phyloP scores from a whole-genome alignment of 2,797 vertebrate species.

The Phaenicophaeus curvirostris region DNA sequence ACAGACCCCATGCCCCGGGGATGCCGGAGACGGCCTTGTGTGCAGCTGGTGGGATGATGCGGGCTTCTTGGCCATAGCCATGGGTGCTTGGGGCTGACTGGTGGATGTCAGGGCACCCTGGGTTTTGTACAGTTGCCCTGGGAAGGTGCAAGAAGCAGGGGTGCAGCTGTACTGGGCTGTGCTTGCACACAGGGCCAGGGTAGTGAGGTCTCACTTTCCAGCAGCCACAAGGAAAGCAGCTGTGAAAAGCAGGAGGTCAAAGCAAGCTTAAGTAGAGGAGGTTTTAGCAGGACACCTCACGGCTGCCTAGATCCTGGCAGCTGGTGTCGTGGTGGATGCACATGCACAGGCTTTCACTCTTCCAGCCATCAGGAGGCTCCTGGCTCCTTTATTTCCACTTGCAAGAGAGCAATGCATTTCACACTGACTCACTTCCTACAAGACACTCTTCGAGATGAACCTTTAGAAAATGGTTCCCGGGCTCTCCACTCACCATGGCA shows the following conservation, averaged over 20 bases:
- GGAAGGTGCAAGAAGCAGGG: not conserved
- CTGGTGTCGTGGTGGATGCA: fast-evolving
- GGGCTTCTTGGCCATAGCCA: fast-evolving
- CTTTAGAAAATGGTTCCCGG: not conserved
- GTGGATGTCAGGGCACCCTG: not conserved
- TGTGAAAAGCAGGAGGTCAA: slow-evolving; percentile 9
- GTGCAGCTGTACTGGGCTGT: not conserved
- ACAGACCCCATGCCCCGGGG: fast-evolving
- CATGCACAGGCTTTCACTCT: not conserved
- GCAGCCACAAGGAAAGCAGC: fast-evolving
- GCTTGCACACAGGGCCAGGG: fast-evolving
- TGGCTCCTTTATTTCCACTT: not conserved
- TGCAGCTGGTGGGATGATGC: not conserved
- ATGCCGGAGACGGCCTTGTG: not conserved
- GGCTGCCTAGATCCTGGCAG: not conserved
- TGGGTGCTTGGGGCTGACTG: fast-evolving
- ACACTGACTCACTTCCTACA: not conserved
- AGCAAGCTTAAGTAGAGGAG: not conserved
- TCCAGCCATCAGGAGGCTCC: not conserved
- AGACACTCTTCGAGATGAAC: not conserved
- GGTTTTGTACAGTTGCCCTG: fast-evolving
- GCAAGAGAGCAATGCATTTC: not conserved
- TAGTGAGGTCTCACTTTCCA: not conserved
- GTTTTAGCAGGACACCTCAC: not conserved
- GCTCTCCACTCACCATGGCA: not conserved